Evolutionary conservation across 2,797 vertebrate species (phyloP).

Genomic region (Oreonectes daqikongensis): DNA sequence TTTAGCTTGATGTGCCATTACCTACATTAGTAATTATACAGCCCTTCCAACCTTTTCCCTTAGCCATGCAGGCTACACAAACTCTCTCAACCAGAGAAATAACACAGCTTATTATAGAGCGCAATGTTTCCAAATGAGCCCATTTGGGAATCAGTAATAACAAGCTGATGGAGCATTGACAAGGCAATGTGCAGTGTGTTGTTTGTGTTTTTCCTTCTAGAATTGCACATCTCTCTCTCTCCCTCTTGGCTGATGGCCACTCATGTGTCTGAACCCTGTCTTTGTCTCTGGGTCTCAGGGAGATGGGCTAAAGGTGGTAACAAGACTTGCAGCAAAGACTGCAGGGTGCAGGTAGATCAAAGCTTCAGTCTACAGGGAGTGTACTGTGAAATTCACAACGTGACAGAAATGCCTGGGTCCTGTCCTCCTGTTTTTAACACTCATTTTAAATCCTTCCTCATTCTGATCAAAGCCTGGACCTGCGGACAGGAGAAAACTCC

Average conservation of each 20-base stretch:
- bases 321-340: conserved; percentile 35
- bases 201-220: background rate
- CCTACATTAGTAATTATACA: conserved; percentile 13
- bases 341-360: conserved; percentile 55
- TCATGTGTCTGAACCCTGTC: conserved; percentile 18
- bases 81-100: conserved; percentile 24
- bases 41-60: background rate
- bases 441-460: conserved; percentile 37
- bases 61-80: background rate
- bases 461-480: conserved; percentile 50
- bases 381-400: conserved; percentile 50
- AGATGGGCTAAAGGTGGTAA: conserved; percentile 33
- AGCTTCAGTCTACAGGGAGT: conserved; percentile 46
- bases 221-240: conserved; percentile 4
- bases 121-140: conserved; percentile 12
- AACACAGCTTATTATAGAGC: conserved; percentile 13
- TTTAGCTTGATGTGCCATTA: conserved; percentile 20
- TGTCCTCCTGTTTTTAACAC: conserved; percentile 57
- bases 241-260: conserved; percentile 20
- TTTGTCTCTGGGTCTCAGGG: conserved; percentile 22
- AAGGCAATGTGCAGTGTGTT: background rate
- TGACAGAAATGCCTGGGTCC: conserved; percentile 55
- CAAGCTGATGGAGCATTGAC: conserved; percentile 13
- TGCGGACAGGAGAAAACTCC: conserved; percentile 16
- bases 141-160: conserved; percentile 21